These are phyloP conservation scores for Brachyptera putata DNA, from an alignment of 2,888 invertebrate species.

Conservation along the genomic window DNA sequence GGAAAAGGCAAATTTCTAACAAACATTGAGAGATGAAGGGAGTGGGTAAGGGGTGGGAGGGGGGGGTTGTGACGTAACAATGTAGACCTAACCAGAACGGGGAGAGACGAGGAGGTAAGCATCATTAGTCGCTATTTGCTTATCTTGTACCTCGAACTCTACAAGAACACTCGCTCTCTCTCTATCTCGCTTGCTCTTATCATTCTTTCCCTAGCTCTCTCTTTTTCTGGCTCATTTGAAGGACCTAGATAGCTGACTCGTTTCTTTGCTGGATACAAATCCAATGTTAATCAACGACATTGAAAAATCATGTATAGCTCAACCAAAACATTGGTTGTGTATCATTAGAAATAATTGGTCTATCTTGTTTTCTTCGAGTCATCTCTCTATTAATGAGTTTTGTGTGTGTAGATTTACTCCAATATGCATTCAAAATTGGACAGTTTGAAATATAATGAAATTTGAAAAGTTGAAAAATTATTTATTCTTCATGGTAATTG, in stretches of 20 bases:
- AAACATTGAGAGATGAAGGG: constrained; percentile 29
- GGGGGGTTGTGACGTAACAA: constrained; percentile 14
- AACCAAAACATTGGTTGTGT: constrained; percentile 3
- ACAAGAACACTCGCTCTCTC: constrained; percentile 26
- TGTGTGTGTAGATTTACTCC: too few relatives aligned
- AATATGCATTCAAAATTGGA: too few relatives aligned
- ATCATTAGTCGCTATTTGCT: constrained; percentile 33
- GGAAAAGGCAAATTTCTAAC: constrained; percentile 28
- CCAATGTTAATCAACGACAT: constrained; percentile 6
- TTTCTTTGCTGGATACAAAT: not conserved
- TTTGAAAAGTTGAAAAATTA: too few relatives aligned
- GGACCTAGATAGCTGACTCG: not conserved
- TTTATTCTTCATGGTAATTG: too few relatives aligned
- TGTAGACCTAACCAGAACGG: constrained; percentile 22
- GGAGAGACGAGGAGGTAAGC: constrained; percentile 26
- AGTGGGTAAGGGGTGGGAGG: not conserved
- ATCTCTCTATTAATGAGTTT: too few relatives aligned
- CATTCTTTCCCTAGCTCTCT: not conserved
- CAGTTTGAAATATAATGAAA: too few relatives aligned
- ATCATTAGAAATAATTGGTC: too few relatives aligned
- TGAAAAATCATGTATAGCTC: constrained; percentile 1
- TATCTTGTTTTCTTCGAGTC: too few relatives aligned
- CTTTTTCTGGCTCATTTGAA: not conserved
- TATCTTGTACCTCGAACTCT: constrained; percentile 22
- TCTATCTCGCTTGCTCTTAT: constrained; percentile 15